These are phyloP conservation scores for Anolis apletophallus DNA, from an alignment of 2,797 vertebrate species.

Conservation along the genomic window DNA sequence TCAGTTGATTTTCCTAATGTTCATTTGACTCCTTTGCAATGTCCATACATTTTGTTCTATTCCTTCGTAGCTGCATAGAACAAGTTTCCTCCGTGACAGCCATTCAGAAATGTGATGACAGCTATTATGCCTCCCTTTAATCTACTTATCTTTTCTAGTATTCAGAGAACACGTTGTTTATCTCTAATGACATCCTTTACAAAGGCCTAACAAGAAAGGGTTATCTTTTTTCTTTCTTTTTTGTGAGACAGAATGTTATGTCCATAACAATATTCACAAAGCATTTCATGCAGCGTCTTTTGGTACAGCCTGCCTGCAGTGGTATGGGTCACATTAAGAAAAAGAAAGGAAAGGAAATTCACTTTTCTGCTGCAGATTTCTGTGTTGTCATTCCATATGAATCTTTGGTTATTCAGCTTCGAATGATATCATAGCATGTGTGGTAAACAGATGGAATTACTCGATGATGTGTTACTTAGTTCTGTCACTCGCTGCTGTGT, in stretches of 20 bases:
- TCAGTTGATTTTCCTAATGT: neutral
- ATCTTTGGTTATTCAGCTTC: conserved; percentile 46
- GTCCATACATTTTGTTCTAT: neutral
- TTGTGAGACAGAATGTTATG: neutral
- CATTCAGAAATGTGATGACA: neutral
- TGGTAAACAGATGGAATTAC: conserved; percentile 57
- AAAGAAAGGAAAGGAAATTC: neutral
- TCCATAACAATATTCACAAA: conserved; percentile 25
- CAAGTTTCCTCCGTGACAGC: neutral
- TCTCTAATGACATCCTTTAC: neutral
- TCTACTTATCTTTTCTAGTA: neutral
- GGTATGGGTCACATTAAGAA: conserved; percentile 31
- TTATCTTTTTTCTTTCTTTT: too few relatives aligned
- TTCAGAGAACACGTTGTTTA: neutral
- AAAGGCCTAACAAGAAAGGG: neutral
- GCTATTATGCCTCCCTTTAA: neutral
- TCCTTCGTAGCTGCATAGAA: neutral
- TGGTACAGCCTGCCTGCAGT: conserved; percentile 33
- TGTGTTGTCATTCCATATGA: conserved; percentile 47
- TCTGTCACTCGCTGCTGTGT: conserved; percentile 56
- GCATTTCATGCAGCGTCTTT: conserved; percentile 21
- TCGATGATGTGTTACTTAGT: conserved; percentile 58
- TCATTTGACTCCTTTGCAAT: neutral
- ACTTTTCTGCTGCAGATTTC: conserved; percentile 49
- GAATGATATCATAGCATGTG: conserved; percentile 61